Percentiles rank a stretch among this genome's conserved stretches.
Evolutionary conservation across 2,888 invertebrate species (phyloP).

Genomic region (Spatulosminthurus flaviceps): DNA sequence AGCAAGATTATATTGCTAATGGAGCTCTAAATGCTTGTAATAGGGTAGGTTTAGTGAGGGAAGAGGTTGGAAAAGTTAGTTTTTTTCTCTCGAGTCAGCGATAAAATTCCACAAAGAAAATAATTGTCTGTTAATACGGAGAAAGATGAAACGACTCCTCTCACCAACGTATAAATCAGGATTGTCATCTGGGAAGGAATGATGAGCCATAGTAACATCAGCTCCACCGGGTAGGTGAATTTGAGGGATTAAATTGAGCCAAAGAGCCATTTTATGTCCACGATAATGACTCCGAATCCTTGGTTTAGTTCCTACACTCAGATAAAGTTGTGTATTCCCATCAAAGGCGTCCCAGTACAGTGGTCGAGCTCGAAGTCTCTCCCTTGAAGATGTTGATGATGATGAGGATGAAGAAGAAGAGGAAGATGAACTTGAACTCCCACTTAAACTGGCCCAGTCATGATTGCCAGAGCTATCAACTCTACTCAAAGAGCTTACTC

Average conservation of each 20-base stretch:
- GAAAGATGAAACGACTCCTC: constrained; percentile 35
- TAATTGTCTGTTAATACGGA: background rate
- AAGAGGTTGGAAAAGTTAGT: no score
- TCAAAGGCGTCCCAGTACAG: constrained; percentile 62
- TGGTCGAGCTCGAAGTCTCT: constrained; percentile 59
- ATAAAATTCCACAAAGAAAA: background rate
- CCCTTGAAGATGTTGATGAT: constrained; percentile 42
- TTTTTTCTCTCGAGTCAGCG: no score
- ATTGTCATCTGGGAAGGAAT: constrained; percentile 82
- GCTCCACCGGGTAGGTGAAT: constrained; percentile 82
- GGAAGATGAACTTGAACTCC: constrained; percentile 46
- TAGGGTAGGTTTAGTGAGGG: no score
- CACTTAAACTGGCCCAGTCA: constrained; percentile 43
- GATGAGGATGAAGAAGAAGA: constrained; percentile 37
- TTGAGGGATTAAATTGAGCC: constrained; percentile 88
- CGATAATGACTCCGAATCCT: constrained; percentile 83
- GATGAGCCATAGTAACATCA: constrained; percentile 82
- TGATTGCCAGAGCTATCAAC: constrained; percentile 40
- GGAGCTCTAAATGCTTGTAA: no score
- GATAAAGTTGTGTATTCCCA: constrained; percentile 56
- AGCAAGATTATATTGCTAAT: no score
- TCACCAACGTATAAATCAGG: constrained; percentile 81
- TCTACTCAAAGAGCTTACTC: constrained; percentile 26
- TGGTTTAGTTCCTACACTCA: constrained; percentile 61
- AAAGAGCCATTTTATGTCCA: constrained; percentile 88